A percentile compares a stretch with the other conserved stretches of the same genome.
Conservation (phyloP, 2,797 vertebrate genomes). For the Enteromius anoplus region DNA sequence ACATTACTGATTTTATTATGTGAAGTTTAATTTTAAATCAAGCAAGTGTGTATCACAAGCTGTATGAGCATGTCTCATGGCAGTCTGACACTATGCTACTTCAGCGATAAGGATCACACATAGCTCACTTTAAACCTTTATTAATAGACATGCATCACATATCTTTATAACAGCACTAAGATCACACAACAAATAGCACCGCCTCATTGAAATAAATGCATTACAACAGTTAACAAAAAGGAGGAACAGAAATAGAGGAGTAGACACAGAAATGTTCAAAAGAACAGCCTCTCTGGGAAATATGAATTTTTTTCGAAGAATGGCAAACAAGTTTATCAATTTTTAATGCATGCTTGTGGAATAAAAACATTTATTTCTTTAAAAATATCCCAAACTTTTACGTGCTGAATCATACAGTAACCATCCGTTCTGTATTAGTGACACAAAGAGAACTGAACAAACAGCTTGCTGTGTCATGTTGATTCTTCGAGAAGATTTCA, state of each 20-base stretch:
- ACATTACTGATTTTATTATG: background rate
- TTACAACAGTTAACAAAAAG: background rate
- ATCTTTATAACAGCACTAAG: background rate
- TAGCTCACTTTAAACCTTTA: background rate
- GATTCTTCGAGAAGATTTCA: slow-evolving; percentile 28
- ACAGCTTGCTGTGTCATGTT: background rate
- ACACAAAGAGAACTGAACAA: background rate
- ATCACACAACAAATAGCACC: background rate
- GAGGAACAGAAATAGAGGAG: background rate
- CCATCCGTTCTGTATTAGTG: background rate
- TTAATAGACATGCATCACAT: background rate
- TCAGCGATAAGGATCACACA: slow-evolving; percentile 6
- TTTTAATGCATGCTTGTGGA: background rate
- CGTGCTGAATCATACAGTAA: background rate
- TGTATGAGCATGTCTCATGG: slow-evolving; percentile 3
- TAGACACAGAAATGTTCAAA: background rate
- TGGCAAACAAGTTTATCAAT: background rate
- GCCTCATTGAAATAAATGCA: background rate
- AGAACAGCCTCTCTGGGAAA: background rate
- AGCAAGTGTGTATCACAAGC: background rate
- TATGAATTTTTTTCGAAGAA: background rate
- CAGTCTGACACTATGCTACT: background rate
- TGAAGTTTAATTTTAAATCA: background rate
- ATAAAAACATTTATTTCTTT: background rate
- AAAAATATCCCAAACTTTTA: background rate